Base-by-base conservation (phyloP, 2,888 invertebrate genomes). In the Deilephila elpenor region DNA sequence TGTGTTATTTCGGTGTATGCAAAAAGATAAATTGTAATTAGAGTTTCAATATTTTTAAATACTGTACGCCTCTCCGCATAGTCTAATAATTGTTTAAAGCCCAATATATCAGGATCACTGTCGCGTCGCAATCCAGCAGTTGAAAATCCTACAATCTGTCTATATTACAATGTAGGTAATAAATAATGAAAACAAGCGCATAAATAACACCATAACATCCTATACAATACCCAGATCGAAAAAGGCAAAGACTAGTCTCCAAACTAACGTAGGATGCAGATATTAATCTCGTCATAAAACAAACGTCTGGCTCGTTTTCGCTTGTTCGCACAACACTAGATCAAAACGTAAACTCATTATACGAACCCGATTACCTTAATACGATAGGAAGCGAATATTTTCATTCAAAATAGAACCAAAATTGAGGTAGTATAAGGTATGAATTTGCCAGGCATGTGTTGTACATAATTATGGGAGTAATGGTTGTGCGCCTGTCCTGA, bases 271-370 rank as follows among this genome's bases (percentile, higher is more conserved):
- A 6, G 19, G 61, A 19, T 6, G 61, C 56, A 32, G 61, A 19
- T 61, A 51, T 51, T 44, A 14, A 67, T 67, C 25, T 51, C 56
- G 56, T 56, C 37, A 64, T 51, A 25, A 67, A 67, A 44, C 25
- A 20, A 44, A 25, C 25, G 44, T 51, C 67, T 67, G 51, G 67
- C 17, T 67, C 51, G 20, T 67, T 51, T 67, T 67, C 25, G 7
- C 17, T 67, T 25, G 51, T 67, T 44, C 25, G 25, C 44, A 51
- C 44, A 67, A 25, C 25, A 37, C 67, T 11, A 64, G 64, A 64
- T 64, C 29, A 60, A 60, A 60, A 60, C 29, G 14, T 56, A 56
- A 56, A 29, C 29, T 60, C 64, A 64, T 64, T 37, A 51, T 51
- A 25, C 20, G 44, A 67, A 25, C 20, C 67, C 17, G 67, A 51